These are phyloP conservation scores for Alca torda DNA, from an alignment of 2,797 vertebrate species.

Conservation along the genomic window DNA sequence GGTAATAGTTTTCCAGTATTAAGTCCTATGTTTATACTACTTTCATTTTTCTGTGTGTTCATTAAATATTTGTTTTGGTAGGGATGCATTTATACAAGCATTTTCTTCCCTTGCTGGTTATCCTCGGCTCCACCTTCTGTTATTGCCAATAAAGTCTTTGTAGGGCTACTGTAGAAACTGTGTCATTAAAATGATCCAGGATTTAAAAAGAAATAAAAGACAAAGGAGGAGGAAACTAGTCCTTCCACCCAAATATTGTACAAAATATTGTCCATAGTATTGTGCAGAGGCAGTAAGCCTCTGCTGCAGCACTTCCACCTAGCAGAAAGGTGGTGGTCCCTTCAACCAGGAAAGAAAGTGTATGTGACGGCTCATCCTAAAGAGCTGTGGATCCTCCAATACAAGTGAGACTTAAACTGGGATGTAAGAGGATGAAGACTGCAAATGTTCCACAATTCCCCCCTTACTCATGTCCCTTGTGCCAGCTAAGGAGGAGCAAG, in stretches of 20 bases:
- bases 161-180: not conserved
- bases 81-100: not conserved
- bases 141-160: not conserved
- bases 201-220: not conserved
- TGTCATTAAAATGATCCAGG: not conserved
- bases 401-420: not conserved
- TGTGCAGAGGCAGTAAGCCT: not conserved
- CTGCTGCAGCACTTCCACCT: not conserved
- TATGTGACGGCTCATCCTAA: not conserved
- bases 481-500: not conserved
- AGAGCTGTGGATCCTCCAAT: not conserved
- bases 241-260: not conserved
- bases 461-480: not conserved
- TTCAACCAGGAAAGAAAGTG: not conserved
- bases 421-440: not conserved
- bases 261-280: not conserved
- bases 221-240: not conserved
- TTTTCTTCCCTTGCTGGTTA: not conserved
- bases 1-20: not conserved
- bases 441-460: not conserved
- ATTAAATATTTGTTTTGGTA: not conserved
- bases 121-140: not conserved
- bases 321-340: not conserved
- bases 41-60: not conserved
- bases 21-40: not conserved